These are phyloP conservation scores for Dinoponera quadriceps DNA, from an alignment of 1,140 invertebrate genomes.

Conservation along the genomic window DNA sequence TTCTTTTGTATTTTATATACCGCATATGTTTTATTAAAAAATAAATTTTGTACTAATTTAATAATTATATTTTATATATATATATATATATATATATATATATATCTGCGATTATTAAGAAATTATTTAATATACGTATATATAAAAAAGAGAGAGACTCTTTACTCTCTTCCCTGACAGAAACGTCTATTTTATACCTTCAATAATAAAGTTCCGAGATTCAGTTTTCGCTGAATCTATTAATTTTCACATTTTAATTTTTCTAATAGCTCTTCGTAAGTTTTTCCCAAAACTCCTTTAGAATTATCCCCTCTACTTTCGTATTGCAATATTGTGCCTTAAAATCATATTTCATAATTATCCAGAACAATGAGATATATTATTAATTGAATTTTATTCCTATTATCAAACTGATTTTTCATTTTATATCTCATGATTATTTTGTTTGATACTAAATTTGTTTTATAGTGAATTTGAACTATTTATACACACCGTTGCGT, in stretches of 20 bases:
- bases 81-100: background rate
- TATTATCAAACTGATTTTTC: no score
- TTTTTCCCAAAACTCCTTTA: background rate
- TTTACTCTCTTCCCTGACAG: no score
- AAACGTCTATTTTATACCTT: slow-evolving; percentile 15
- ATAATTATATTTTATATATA: slow-evolving; percentile 22
- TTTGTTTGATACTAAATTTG: no score
- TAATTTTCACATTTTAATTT: background rate
- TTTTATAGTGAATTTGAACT: no score
- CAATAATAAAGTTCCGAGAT: slow-evolving; percentile 26
- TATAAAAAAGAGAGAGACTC: background rate
- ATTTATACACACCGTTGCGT: no score
- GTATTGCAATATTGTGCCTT: no score
- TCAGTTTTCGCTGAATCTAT: background rate
- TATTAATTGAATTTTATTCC: no score
- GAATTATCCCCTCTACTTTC: background rate
- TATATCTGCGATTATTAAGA: slow-evolving; percentile 13
- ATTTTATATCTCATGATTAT: no score
- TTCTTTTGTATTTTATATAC: slow-evolving; percentile 11
- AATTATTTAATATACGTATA: slow-evolving; percentile 8
- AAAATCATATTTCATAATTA: no score
- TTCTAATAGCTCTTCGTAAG: background rate
- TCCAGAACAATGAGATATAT: no score
- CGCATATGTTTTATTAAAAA: background rate
- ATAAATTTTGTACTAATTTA: slow-evolving; percentile 9